Evolutionary conservation across 2,113 vertebrate species (phyloP).

Genomic region (Microcebus jonahi): DNA sequence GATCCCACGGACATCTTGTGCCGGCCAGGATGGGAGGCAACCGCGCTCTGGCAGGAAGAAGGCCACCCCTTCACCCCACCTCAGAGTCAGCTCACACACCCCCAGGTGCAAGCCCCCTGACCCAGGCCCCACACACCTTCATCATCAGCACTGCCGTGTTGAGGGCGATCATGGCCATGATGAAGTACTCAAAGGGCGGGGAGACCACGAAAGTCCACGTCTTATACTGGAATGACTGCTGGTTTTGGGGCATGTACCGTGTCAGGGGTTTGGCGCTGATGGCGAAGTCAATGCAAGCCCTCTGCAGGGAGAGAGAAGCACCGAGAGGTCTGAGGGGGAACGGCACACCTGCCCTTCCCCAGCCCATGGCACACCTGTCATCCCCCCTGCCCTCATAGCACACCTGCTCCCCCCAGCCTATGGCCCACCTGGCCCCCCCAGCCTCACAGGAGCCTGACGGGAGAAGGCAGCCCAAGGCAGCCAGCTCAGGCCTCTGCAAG

Average conservation of each 20-base stretch:
- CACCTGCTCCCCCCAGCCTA: too few species aligned
- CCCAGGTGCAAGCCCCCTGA: rapidly evolving
- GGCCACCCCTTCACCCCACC: not conserved
- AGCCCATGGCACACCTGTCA: too few species aligned
- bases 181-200: conserved; percentile 97
- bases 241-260: conserved; percentile 97
- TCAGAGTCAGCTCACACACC: not conserved
- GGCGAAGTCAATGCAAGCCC: conserved; percentile 98
- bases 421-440: too few species aligned
- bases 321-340: not conserved
- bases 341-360: too few species aligned
- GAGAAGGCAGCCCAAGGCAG: not conserved
- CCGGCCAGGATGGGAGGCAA: not conserved
- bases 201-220: conserved; percentile 99
- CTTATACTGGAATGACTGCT: conserved; percentile 96
- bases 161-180: conserved; percentile 99
- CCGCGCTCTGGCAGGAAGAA: not conserved
- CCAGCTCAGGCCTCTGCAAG: too few species aligned
- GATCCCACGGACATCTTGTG: rapidly evolving
- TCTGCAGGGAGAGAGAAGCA: conserved; percentile 83
- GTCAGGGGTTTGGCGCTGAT: conserved; percentile 97
- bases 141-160: conserved; percentile 99
- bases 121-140: conserved; percentile 89
- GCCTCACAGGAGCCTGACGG: not conserved
- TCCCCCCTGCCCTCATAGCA: too few species aligned